Evolutionary conservation across 2,888 invertebrate genomes (phyloP).

Genomic region (Steromphala cineraria): DNA sequence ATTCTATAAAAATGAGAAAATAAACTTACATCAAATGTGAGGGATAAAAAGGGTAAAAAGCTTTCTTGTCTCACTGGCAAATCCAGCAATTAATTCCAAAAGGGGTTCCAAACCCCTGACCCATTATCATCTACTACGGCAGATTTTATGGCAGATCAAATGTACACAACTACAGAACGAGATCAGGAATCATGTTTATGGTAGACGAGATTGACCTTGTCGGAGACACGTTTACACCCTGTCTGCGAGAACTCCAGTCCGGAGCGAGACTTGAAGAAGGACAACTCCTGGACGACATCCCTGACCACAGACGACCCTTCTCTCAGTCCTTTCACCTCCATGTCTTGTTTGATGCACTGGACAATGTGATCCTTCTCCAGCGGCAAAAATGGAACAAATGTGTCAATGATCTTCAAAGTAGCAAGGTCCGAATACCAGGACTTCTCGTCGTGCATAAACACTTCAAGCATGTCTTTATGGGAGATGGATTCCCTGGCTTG

Average conservation of each 20-base stretch:
- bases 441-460: constrained; percentile 39
- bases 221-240: constrained; percentile 67
- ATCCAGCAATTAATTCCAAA: too few species aligned
- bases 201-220: constrained; percentile 58
- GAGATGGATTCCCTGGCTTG: constrained; percentile 41
- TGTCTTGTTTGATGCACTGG: constrained; percentile 61
- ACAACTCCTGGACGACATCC: constrained; percentile 55
- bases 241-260: constrained; percentile 56
- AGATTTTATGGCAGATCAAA: too few species aligned
- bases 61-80: too few species aligned
- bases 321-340: constrained; percentile 49
- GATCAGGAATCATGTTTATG: background rate
- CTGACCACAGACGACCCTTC: constrained; percentile 44
- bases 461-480: constrained; percentile 40
- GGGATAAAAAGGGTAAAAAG: too few species aligned
- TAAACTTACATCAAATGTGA: too few species aligned
- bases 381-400: constrained; percentile 67
- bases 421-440: constrained; percentile 57
- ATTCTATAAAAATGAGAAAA: too few species aligned
- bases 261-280: constrained; percentile 54
- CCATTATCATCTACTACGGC: too few species aligned
- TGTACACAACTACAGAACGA: too few species aligned
- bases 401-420: constrained; percentile 46
- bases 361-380: constrained; percentile 61
- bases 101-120: too few species aligned